Evolutionary conservation across 2,113 vertebrate genomes (phyloP).

Genomic region (Gobius niger): DNA sequence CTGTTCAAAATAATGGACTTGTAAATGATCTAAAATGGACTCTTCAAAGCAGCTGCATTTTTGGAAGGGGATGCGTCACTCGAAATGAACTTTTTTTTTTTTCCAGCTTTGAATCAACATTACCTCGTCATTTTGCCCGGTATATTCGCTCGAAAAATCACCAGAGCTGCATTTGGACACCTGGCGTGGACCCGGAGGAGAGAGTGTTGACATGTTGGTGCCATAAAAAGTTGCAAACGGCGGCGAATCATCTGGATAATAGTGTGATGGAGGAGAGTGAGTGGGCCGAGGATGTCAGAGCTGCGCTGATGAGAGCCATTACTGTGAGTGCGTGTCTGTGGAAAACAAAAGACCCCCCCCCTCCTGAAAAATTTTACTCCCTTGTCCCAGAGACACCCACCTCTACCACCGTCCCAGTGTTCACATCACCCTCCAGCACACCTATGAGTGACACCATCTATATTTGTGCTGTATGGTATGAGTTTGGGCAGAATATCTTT

Average conservation of each 20-base stretch:
- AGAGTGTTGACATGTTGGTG: slow-evolving; percentile 67
- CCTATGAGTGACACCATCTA: neutral
- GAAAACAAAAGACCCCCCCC: slow-evolving; percentile 74
- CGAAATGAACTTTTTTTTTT: slow-evolving; percentile 41
- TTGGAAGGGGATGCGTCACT: no score
- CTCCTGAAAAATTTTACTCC: slow-evolving; percentile 16
- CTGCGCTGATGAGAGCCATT: slow-evolving; percentile 76
- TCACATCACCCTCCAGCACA: neutral
- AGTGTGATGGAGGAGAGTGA: slow-evolving; percentile 76
- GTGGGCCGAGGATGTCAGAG: slow-evolving; percentile 76
- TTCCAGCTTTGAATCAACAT: slow-evolving; percentile 34
- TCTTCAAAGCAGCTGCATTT: neutral
- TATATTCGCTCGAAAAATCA: slow-evolving; percentile 26
- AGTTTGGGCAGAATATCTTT: no score
- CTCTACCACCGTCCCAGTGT: slow-evolving; percentile 47
- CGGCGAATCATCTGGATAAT: slow-evolving; percentile 80
- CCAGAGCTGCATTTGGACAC: slow-evolving; percentile 42
- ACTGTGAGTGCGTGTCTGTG: slow-evolving; percentile 80
- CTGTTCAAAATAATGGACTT: neutral
- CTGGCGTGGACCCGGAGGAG: neutral
- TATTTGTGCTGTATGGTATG: no score
- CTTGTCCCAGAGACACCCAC: slow-evolving; percentile 21
- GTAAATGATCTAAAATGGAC: neutral
- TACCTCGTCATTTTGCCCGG: no score
- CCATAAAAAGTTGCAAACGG: slow-evolving; percentile 75